Base-by-base conservation (phyloP, 2,797 vertebrate species). In the Melanogrammus aeglefinus region DNA sequence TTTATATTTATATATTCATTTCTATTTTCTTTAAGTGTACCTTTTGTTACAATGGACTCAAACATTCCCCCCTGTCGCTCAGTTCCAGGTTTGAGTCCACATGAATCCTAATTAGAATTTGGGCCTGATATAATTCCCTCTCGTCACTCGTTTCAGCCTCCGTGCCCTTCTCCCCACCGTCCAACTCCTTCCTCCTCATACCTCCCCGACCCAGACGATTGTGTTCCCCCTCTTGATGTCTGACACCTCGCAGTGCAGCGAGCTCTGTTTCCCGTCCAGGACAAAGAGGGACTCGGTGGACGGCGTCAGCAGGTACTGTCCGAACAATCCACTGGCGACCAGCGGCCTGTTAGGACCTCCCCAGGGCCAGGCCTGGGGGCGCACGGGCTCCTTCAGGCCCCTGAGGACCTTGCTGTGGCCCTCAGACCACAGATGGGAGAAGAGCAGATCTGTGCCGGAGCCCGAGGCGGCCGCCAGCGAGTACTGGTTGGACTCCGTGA, bases 151-250 rank as follows among this genome's bases (percentile, higher is more conserved):
- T 79, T 72, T 31, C 71, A 29, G 84, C 95, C 95, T 75, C 63
- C 5, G 7, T 76, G 75, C 81, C 18, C 75, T 83, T 41, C 74
- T 89, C 83, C 80, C 84, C 72, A 80, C 83, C 81, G 27, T 36
- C 76, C 77, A 16, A 24, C 4, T 39, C 51, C 87, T 72, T 85
- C 86, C 21, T 72, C 3, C 92, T 99, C 97, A 99, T 95, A 97
- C 96, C 90, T 99, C 98, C 1, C 96, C 97, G 2, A 99, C 96
- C 98, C 98, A 99, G 82, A 98, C 96, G 74, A 95, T 93, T 78
- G 96, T 95, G 93, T 97, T 96, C 16, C 95, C 96, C 79, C 93
- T 92, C 90, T 93, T 96, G 83, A 99, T 88, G 84, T 96, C 96
- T 3, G 97, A 95, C 86, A 99, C 95, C 94, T 99, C 97, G 66